Base-by-base conservation (phyloP, 2,113 vertebrate species). In the Perca fluviatilis region DNA sequence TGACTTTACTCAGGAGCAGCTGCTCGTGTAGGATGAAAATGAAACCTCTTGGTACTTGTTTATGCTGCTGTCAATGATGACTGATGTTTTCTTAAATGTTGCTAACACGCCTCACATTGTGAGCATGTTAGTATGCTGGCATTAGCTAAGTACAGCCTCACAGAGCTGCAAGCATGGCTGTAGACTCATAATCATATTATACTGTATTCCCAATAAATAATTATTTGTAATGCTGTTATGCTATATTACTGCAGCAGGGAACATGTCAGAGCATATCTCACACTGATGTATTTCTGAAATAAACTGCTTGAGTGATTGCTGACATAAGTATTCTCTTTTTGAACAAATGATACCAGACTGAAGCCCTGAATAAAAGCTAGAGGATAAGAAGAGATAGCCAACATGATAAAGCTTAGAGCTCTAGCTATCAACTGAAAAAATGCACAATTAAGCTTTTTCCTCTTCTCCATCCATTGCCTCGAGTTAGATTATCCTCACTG, bases 1-100 rank as follows among this genome's bases (percentile, higher is more conserved):
- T 47, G 36, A 77, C 56, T 67, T 62, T 78, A 65, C 47, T 6
- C 50, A 14, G 7, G 30, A 57, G 56, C 2, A 21, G 78, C 13
- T 1, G 21, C 51, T 43, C 0, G 1, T 46, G 49, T 71, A 2
- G 10, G 19, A 33, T 69, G 21, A 62, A 74, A 68, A 57, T 15
- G 16, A 66, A 74, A 63, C 23, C 33, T 53, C 11, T 54, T 12
- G 58, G 14, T 47, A 6, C 33, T 23, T 73, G 1, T 67, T 70
- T 49, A 47, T 62, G 25, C 61, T 61, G 19, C 50, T 18, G 19
- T 4, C 25, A 9, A 73, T 62, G 21, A 49, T 18, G 36, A 56
- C 36, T 27, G 33, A 47, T 33, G 40, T 53, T 49, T 47, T 58
- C 9, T 46, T 6, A 25, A n/a, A 56, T 62, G 18, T 18, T 60